These are phyloP conservation scores for Melipona quadrifasciata DNA, from an alignment of 1,140 invertebrate species.

Conservation along the genomic window DNA sequence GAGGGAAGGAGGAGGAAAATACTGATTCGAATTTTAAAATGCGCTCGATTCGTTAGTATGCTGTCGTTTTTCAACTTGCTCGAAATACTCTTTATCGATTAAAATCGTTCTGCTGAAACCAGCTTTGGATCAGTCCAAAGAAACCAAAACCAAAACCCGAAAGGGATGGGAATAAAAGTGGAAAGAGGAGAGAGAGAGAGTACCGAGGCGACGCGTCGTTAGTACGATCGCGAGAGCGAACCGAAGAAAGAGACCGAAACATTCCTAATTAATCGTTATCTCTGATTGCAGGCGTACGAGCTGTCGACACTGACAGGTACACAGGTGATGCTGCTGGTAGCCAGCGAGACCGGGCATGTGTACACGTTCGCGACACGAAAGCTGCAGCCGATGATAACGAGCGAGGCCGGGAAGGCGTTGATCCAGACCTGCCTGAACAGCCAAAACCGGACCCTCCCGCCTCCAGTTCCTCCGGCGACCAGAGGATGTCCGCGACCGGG, in stretches of 20 bases:
- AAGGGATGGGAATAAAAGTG: not conserved
- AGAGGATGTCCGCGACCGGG: slow-evolving; percentile 98
- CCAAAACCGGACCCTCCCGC: slow-evolving; percentile 95
- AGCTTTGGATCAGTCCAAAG: not conserved
- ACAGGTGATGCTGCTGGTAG: slow-evolving; percentile 98
- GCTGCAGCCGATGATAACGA: slow-evolving; percentile 99
- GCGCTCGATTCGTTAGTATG: not conserved
- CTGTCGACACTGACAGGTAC: slow-evolving; percentile 99
- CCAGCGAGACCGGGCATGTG: slow-evolving; percentile 98
- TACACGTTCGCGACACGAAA: slow-evolving; percentile 99
- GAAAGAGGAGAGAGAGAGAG: not conserved
- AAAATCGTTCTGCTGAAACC: not conserved
- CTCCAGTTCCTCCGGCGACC: slow-evolving; percentile 88
- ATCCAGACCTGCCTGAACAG: slow-evolving; percentile 99
- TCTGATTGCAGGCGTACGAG: slow-evolving; percentile 95
- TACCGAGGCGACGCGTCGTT: not conserved
- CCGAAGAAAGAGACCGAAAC: not conserved
- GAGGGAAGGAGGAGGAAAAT: no score
- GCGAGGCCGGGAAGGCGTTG: slow-evolving; percentile 98
- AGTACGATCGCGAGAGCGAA: not conserved
- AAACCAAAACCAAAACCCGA: no score
- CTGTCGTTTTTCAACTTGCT: not conserved
- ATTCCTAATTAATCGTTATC: slow-evolving; percentile 17
- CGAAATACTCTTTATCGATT: not conserved
- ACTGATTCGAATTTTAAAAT: not conserved